A percentile compares a stretch with the other conserved stretches of the same genome.
Conservation (phyloP, 2,113 vertebrate genomes). For the Pimephales promelas region DNA sequence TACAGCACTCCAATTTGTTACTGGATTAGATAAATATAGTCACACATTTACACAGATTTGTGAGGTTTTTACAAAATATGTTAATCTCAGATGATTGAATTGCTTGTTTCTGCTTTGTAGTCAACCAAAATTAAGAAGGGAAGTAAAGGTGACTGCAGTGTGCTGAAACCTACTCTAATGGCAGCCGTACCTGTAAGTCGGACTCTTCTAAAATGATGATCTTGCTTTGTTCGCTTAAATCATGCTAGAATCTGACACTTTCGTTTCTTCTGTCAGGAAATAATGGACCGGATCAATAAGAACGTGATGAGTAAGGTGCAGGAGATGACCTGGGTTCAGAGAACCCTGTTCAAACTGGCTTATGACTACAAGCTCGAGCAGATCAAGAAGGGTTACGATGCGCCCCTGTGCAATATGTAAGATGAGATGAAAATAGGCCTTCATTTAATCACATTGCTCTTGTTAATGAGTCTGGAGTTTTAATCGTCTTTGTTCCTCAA, state of each 20-base stretch:
- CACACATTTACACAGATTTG: not conserved
- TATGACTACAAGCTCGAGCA: conserved; percentile 96
- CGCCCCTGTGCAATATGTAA: conserved; percentile 95
- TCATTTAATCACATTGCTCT: not conserved
- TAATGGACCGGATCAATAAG: conserved; percentile 98
- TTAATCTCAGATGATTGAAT: not conserved
- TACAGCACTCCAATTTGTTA: conserved; percentile 61
- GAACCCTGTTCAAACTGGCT: conserved; percentile 91
- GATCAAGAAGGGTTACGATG: conserved; percentile 93
- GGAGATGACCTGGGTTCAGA: conserved; percentile 94
- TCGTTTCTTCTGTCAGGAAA: conserved; percentile 81
- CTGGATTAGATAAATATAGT: not conserved
- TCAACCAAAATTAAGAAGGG: conserved; percentile 98
- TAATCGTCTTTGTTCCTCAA: not conserved
- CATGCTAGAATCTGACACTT: not conserved
- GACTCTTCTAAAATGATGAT: not conserved
- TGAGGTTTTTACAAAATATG: not conserved
- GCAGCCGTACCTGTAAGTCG: conserved; percentile 92
- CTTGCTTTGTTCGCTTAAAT: not conserved
- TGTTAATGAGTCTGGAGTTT: not conserved
- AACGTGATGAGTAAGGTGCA: conserved; percentile 99
- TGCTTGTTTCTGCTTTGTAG: conserved; percentile 65
- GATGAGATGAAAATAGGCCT: conserved; percentile 48
- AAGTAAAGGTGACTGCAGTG: conserved; percentile 91
- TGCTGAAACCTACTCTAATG: conserved; percentile 91